Evolutionary conservation across 2,888 invertebrate genomes (phyloP).

Genomic region (Campopleginae sp.): DNA sequence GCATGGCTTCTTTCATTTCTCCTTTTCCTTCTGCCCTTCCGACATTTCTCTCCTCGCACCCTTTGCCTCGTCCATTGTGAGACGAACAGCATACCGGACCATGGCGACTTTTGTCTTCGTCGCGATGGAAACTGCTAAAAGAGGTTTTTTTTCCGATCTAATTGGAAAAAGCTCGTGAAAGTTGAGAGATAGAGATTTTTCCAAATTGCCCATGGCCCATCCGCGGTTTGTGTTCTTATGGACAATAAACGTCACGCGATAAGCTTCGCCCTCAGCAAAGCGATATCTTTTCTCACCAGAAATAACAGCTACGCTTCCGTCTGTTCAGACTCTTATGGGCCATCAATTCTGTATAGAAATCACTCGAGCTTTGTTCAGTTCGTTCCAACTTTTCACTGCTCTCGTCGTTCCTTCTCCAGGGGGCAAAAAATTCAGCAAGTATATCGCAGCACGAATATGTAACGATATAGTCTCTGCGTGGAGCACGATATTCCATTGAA

Average conservation of each 20-base stretch:
- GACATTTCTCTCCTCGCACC: not conserved
- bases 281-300: not conserved
- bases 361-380: conserved; percentile 26
- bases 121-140: conserved; percentile 1
- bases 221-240: not conserved
- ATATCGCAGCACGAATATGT: not conserved
- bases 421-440: not conserved
- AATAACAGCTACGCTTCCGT: conserved; percentile 1
- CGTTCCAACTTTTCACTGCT: conserved; percentile 29
- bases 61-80: conserved; percentile 19
- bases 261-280: not conserved
- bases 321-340: not conserved
- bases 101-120: conserved; percentile 8
- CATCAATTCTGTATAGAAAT: conserved; percentile 12
- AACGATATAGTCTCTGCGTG: not conserved
- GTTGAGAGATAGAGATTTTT: conserved; percentile 10
- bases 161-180: not conserved
- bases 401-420: not conserved
- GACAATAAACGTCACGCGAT: not conserved
- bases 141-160: not conserved
- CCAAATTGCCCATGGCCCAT: not conserved
- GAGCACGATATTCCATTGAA: conserved; percentile 41
- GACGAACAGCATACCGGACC: conserved; percentile 35
- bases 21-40: not conserved
- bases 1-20: conserved; percentile 60